A percentile compares a stretch with the other conserved stretches of the same genome.
These are phyloP conservation scores for Papilio xuthus DNA, from an alignment of 1,140 invertebrate genomes.

Conservation along the genomic window DNA sequence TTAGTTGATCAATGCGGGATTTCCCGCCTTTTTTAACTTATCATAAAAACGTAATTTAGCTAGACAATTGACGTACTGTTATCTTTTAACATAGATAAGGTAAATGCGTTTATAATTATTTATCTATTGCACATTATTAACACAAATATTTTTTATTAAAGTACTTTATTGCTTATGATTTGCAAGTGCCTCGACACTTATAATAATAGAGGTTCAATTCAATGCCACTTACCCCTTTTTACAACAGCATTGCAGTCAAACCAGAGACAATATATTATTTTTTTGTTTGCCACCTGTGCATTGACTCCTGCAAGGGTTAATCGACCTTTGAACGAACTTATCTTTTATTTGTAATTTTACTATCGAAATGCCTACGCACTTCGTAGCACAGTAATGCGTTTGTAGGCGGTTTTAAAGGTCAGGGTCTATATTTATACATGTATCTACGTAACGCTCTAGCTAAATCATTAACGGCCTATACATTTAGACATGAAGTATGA, in stretches of 20 bases:
- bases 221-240: background rate
- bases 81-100: constrained; percentile 9
- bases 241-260: background rate
- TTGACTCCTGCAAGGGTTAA: background rate
- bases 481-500: background rate
- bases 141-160: background rate
- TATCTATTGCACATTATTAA: background rate
- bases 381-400: background rate
- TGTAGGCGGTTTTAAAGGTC: constrained; percentile 16
- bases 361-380: background rate
- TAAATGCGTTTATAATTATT: constrained; percentile 3
- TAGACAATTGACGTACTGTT: background rate
- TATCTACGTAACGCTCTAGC: background rate
- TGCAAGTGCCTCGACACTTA: background rate
- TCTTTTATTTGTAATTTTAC: background rate
- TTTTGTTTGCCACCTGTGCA: background rate
- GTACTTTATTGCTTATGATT: background rate
- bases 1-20: background rate
- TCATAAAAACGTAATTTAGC: background rate
- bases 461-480: background rate
- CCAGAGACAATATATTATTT: background rate
- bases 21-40: background rate
- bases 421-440: constrained; percentile 8
- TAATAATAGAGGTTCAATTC: background rate
- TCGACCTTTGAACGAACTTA: background rate